A percentile compares a stretch with the other conserved stretches of the same genome.
Evolutionary conservation across 2,113 vertebrate genomes (phyloP).

Genomic region (Xyrauchen texanus): DNA sequence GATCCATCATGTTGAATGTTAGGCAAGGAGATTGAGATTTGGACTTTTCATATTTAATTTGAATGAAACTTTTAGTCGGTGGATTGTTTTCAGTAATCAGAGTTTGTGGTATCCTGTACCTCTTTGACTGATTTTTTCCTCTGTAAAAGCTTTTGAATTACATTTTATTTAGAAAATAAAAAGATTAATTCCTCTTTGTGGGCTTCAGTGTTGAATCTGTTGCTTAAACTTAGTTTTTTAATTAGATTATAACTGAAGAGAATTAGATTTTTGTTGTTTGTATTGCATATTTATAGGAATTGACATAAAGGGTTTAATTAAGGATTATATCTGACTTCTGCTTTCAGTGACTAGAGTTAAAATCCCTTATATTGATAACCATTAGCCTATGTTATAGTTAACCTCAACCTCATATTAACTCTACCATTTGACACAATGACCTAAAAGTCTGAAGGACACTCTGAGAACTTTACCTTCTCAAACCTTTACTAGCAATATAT

Average conservation of each 20-base stretch:
- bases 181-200: not conserved
- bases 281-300: not conserved
- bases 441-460: too few relatives aligned
- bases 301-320: too few relatives aligned
- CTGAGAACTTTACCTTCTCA: too few relatives aligned
- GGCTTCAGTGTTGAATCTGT: not conserved
- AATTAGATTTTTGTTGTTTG: not conserved
- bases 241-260: not conserved
- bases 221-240: not conserved
- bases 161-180: not conserved
- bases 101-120: not conserved
- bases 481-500: too few relatives aligned
- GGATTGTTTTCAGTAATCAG: not conserved
- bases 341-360: not conserved
- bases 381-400: too few relatives aligned
- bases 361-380: not conserved
- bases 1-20: not conserved
- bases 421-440: too few relatives aligned
- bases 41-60: not conserved
- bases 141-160: not conserved
- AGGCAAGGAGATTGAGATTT: not conserved
- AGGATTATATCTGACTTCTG: not conserved
- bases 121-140: not conserved
- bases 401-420: too few relatives aligned
- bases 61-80: not conserved